A percentile compares a stretch with the other conserved stretches of the same genome.
Conservation (phyloP, 2,888 invertebrate species). For the Leptura quadrifasciata region DNA sequence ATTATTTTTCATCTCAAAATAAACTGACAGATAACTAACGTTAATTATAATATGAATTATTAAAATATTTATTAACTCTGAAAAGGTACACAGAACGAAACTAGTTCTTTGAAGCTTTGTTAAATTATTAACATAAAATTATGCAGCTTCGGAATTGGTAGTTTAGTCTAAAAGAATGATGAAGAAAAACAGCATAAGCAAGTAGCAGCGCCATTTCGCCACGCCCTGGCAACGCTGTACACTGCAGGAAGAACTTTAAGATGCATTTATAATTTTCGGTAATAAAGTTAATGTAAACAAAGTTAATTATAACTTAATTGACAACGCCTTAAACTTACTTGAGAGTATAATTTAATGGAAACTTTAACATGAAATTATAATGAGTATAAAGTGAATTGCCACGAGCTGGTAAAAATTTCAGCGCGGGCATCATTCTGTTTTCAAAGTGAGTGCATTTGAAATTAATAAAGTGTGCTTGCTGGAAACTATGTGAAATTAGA, state of each 20-base stretch:
- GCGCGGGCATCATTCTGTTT: background rate
- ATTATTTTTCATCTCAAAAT: conserved; percentile 1
- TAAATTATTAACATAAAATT: conserved; percentile 30
- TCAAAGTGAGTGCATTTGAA: conserved; percentile 8
- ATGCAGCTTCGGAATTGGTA: background rate
- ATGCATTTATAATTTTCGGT: conserved; percentile 26
- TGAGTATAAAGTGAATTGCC: conserved; percentile 13
- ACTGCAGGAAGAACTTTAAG: conserved; percentile 11
- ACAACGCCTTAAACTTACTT: conserved; percentile 39
- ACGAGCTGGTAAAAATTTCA: conserved; percentile 39
- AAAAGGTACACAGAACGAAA: conserved; percentile 19
- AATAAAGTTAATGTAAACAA: conserved; percentile 37
- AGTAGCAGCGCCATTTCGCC: conserved; percentile 2
- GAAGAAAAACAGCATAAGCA: conserved; percentile 35
- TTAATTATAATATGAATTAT: conserved; percentile 43
- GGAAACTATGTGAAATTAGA: background rate
- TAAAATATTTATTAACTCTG: conserved; percentile 43
- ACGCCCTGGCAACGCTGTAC: background rate
- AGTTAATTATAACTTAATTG: conserved; percentile 45
- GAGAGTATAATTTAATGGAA: conserved; percentile 37
- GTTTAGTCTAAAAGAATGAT: background rate
- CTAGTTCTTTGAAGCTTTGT: conserved; percentile 19
- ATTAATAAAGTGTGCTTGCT: background rate
- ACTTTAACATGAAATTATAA: conserved; percentile 30
- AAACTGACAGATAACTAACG: background rate